Base-by-base conservation (phyloP, 2,797 vertebrate species). In the Sebastes variabilis region DNA sequence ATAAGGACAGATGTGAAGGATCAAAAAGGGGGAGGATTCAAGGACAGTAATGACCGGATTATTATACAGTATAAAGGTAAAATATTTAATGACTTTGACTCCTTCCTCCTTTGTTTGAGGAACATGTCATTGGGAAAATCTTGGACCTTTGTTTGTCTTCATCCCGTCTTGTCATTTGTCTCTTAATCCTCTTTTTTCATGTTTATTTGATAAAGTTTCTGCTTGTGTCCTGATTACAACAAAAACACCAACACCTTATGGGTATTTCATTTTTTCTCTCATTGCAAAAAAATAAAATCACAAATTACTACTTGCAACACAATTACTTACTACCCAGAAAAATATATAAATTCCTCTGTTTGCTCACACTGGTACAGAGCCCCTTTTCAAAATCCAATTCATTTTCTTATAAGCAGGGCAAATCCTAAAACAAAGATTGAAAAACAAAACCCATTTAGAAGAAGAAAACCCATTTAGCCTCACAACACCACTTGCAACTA, bases 351-450 rank as follows among this genome's bases (percentile, higher is more conserved):
- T 64, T 30, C 18, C 18, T 73, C 11, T 36, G 32, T 66, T n/a
- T 76, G 1, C 46, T 16, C 56, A 36, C 0, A 6, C 34, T 76
- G 10, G 8, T 30, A 32, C 55, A 55, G 14, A 61, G 25, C 22
- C 12, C 59, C 29, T 36, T 42, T 61, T 71, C 30, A 68, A 46
- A 60, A 60, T 73, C 54, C 38, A 59, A 32, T 74, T 36, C 9
- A 73, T 38, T 29, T 14, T 58, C 18, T 60, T 14, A 8, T 61
- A 69, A 70, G 22, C 22, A 65, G 22, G 4, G 10, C 1, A 64
- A 62, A 71, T 66, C 66, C 55, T 52, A 27, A 71, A 77, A 54
- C 56, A 74, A 80, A 66, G n/a, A 61, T 7, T 55, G 32, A 13
- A 59, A 60, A 68, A 68, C 10, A 30, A 68, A 54, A 46, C 24